Base-by-base conservation (phyloP, 2,888 invertebrate species). In the Pollenia amentaria region DNA sequence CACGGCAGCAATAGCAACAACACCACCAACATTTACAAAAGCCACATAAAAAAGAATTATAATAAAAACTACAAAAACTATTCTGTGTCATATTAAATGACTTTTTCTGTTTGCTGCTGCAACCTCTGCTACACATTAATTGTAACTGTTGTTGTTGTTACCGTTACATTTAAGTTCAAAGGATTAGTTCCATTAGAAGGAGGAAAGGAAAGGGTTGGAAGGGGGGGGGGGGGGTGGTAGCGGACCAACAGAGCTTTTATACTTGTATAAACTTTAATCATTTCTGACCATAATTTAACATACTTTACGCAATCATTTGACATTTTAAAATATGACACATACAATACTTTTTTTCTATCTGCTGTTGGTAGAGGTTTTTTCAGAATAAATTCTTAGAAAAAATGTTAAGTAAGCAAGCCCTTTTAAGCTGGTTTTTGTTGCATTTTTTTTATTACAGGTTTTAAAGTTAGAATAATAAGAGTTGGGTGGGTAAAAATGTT, bases 251-350 rank as follows among this genome's bases (percentile, higher is more conserved):
- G 12, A 16, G 46, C 38, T 10, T 9, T 11, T 29, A 16, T 62
- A 60, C 44, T 57, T 38, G 29, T 3, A 53, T 51, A n/a, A 77
- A 67, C 18, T 42, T 46, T 78, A 88, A 88, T 81, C 84, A 84
- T 65, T 88, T 79, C 46, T 76, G 79, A 57, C 81, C 84, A 84
- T 86, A 88, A 88, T 86, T 88, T 82, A 84, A 78, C 78, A 70
- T 69, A 80, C 67, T 86, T 84, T 86, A 85, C 85, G 85, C 83
- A 87, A 85, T 79, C 65, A 73, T 77, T 84, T 87, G 84, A 78
- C 84, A 84, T 84, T 84, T 87, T 46, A 55, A 84, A 73, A 62
- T 87, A 73, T 84, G 80, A 78, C 80, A 72, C 55, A 67, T 51
- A 64, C 67, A 64, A 1, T 29, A 29, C 29, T 44, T 57, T 70